A percentile compares a stretch with the other conserved stretches of the same genome.
phyloP scores from a whole-genome alignment of 2,797 vertebrate genomes.

The Micromesistius poutassou region DNA sequence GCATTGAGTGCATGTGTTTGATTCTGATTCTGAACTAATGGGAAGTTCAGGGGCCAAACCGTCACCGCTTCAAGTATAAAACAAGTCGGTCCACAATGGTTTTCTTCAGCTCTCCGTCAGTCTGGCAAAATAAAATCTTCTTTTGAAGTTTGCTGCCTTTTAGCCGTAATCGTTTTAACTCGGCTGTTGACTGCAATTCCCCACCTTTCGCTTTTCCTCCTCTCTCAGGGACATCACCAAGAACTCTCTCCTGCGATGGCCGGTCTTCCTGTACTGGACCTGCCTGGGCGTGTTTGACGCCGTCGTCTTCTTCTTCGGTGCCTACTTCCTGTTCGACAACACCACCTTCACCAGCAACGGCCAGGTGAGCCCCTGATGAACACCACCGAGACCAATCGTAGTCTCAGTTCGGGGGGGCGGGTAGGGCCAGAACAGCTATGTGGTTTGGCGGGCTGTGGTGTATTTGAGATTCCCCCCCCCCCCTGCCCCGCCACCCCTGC shows the following conservation, averaged over 20 bases:
- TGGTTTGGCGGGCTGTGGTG: slow-evolving; percentile 1
- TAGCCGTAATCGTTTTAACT: too few species aligned
- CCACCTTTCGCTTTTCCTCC: background rate
- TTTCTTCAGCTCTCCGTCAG: too few species aligned
- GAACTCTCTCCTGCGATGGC: slow-evolving; percentile 93
- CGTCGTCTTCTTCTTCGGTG: slow-evolving; percentile 96
- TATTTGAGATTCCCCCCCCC: slow-evolving; percentile 21
- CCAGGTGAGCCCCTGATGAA: slow-evolving; percentile 68
- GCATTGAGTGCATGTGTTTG: too few species aligned
- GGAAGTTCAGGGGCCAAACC: too few species aligned
- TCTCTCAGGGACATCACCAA: slow-evolving; percentile 87
- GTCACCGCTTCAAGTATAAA: too few species aligned
- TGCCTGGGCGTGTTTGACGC: slow-evolving; percentile 94
- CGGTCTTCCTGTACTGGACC: slow-evolving; percentile 94
- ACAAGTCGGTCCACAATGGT: too few species aligned
- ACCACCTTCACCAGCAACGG: slow-evolving; percentile 92
- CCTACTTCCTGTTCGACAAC: slow-evolving; percentile 96
- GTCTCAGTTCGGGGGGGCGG: background rate
- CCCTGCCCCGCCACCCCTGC: too few species aligned
- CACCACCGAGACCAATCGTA: background rate
- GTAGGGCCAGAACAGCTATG: background rate
- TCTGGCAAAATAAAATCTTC: too few species aligned
- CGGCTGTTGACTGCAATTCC: background rate
- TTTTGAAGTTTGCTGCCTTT: too few species aligned
- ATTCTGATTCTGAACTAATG: too few species aligned